Conservation (phyloP, 2,888 invertebrate genomes). For the Andrena bicolor region DNA sequence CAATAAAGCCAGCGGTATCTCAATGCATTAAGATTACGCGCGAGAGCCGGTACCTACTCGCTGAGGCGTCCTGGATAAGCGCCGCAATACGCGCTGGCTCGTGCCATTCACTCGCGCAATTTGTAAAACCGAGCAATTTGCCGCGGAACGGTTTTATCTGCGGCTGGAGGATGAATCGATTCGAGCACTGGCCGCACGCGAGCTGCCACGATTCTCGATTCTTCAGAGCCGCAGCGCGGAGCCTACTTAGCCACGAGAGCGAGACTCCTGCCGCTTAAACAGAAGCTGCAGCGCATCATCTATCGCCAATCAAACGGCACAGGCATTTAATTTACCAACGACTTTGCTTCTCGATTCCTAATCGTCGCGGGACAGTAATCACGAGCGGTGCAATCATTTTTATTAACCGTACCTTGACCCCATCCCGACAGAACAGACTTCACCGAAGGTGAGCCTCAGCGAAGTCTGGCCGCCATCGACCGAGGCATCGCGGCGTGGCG, state of each 20-base stretch:
- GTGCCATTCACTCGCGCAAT: constrained; percentile 47
- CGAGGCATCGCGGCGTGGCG: constrained; percentile 1
- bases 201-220: neutral
- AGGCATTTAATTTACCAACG: neutral
- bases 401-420: neutral
- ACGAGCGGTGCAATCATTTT: neutral
- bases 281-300: neutral
- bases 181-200: constrained; percentile 10
- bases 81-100: constrained; percentile 31
- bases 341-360: neutral
- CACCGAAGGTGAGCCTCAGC: constrained; percentile 10
- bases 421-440: neutral
- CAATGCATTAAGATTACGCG: constrained; percentile 65
- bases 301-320: no score
- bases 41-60: constrained; percentile 53
- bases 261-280: neutral
- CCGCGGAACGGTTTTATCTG: constrained; percentile 39
- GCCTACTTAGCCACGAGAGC: no score
- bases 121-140: constrained; percentile 46
- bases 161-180: constrained; percentile 41
- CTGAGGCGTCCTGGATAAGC: constrained; percentile 51
- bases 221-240: neutral
- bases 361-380: neutral
- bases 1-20: constrained; percentile 67
- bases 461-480: constrained; percentile 11